Base-by-base conservation (phyloP, 2,888 invertebrate genomes). In the Pollenia griseotomentosa region DNA sequence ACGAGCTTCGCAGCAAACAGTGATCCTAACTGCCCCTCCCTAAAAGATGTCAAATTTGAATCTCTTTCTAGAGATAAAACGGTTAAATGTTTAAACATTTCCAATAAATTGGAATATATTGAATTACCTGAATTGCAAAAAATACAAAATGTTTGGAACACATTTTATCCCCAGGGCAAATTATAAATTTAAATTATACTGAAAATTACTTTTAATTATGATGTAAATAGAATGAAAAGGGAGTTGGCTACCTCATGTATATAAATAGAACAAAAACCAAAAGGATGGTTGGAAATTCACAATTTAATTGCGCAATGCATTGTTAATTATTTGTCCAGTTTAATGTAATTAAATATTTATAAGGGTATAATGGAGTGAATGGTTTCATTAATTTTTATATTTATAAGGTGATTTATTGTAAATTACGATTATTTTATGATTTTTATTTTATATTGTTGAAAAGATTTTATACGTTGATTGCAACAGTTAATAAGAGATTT, bases 1-100 rank as follows among this genome's bases (percentile, higher is more conserved):
- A 92, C 93, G 11, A 91, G 90, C 65, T 93, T 93, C 83, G 93
- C 93, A 2, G 84, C 88, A 40, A 90, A 84, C 10, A 89, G 92
- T 2, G 90, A 93, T 90, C 93, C 93, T 5, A 91, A 91, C 33
- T 92, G 92, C 78, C 88, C 89, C 3, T 89, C 89, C 53, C 84
- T 92, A n/a, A 46, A 85, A 0, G 85, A 87, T 66, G 61, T 90
- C 0, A 88, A 89, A 12, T 91, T 90, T 44, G 88, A 90, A 2
- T 91, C 92, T 0, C 33, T 91, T 10, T 79, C 89, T 6, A 88
- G 89, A 14, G 89, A 89, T 40, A 80, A 71, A 5, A 70, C 74
- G 7, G 12, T 90, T 5, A 90, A 91, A 57, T 93, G 93, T 75
- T 86, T 93, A 0, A 93, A 93, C 78, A 92, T 93, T 70, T 89